A percentile compares a stretch with the other conserved stretches of the same genome.
These are phyloP conservation scores for Oedothorax gibbosus DNA, from an alignment of 1,140 invertebrate species.

Conservation along the genomic window DNA sequence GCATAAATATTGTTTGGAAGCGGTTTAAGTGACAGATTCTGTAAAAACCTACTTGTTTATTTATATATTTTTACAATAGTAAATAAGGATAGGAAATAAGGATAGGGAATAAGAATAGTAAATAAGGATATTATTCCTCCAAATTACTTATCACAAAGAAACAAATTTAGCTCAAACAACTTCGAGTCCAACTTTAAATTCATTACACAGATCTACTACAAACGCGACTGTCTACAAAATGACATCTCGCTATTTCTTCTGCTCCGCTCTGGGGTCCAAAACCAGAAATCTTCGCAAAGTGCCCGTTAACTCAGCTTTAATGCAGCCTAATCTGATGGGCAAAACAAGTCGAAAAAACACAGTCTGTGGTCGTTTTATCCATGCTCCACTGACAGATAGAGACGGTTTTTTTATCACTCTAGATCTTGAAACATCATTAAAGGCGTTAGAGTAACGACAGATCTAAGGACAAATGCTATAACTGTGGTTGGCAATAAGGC, in stretches of 20 bases:
- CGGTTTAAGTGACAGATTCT: too few relatives aligned
- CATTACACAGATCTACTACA: slow-evolving; percentile 1
- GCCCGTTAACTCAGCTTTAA: slow-evolving; percentile 20
- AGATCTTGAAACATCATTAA: background rate
- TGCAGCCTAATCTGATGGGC: slow-evolving; percentile 15
- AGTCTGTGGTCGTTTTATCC: background rate
- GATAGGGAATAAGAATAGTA: too few relatives aligned
- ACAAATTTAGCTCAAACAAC: too few relatives aligned
- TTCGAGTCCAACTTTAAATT: slow-evolving; percentile 15
- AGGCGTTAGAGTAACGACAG: too few relatives aligned
- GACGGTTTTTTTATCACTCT: slow-evolving; percentile 26
- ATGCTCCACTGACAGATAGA: slow-evolving; percentile 17
- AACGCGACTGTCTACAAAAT: slow-evolving; percentile 17
- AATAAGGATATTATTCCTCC: too few relatives aligned
- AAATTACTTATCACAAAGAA: too few relatives aligned
- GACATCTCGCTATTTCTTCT: slow-evolving; percentile 22
- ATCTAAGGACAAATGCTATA: too few relatives aligned
- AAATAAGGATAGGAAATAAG: too few relatives aligned
- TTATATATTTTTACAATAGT: too few relatives aligned
- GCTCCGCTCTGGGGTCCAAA: background rate
- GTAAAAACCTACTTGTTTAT: too few relatives aligned
- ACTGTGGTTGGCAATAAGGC: too few relatives aligned
- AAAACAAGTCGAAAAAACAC: slow-evolving; percentile 17
- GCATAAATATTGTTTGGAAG: too few relatives aligned
- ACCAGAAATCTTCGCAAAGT: slow-evolving; percentile 25